Evolutionary conservation across 2,888 invertebrate genomes (phyloP).

Genomic region (Lasioglossum pauxillum): DNA sequence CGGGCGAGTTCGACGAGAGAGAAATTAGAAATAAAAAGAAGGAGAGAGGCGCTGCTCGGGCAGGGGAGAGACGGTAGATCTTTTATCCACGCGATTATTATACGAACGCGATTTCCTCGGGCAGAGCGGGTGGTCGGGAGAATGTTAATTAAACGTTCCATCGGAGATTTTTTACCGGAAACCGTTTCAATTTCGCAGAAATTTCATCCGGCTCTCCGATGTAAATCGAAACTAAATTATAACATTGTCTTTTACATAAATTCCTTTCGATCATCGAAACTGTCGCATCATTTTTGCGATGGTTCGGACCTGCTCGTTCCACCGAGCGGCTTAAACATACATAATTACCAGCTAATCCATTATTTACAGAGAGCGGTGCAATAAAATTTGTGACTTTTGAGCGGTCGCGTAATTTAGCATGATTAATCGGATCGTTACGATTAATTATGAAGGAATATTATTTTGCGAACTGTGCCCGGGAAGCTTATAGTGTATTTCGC

Average conservation of each 20-base stretch:
- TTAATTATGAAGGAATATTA: conserved; percentile 4
- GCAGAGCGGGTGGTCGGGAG: conserved; percentile 24
- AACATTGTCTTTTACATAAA: not conserved
- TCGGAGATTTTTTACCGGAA: conserved; percentile 23
- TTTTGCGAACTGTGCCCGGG: not conserved
- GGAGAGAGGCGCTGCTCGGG: not conserved
- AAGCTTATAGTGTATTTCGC: not conserved
- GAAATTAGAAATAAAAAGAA: not conserved
- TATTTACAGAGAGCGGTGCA: not conserved
- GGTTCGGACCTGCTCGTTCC: not conserved
- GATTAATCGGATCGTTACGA: not conserved
- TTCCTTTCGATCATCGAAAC: not conserved
- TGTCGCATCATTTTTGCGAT: not conserved
- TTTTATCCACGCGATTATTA: conserved; percentile 35
- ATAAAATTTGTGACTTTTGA: not conserved
- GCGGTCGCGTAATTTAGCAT: not conserved
- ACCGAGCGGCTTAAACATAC: not conserved
- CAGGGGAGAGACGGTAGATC: not conserved
- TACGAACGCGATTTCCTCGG: conserved; percentile 31
- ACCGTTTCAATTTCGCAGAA: conserved; percentile 43
- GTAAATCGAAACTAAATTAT: conserved; percentile 24
- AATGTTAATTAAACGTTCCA: conserved; percentile 49
- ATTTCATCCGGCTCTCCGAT: conserved; percentile 26
- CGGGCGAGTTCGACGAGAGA: too few relatives aligned
- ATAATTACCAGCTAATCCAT: not conserved